Evolutionary conservation across 1,140 invertebrate genomes (phyloP).

Genomic region (Papilio xuthus): DNA sequence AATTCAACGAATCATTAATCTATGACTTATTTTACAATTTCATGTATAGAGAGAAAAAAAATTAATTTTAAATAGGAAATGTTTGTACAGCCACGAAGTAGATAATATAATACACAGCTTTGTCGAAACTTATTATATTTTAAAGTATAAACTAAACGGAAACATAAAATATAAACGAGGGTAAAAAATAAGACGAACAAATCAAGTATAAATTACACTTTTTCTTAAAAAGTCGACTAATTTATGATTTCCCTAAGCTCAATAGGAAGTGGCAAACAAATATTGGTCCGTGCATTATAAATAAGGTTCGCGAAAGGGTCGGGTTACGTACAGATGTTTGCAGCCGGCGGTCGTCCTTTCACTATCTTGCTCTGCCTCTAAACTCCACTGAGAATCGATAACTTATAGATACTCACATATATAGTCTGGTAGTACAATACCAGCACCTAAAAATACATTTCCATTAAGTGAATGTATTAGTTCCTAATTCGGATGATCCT

Average conservation of each 20-base stretch:
- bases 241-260: slow-evolving; percentile 32
- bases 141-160: not conserved
- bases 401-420: not conserved
- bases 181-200: not conserved
- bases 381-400: slow-evolving; percentile 12
- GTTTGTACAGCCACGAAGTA: too few relatives aligned
- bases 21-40: too few relatives aligned
- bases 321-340: slow-evolving; percentile 39
- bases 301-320: slow-evolving; percentile 44
- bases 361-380: not conserved
- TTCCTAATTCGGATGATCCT: too few relatives aligned
- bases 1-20: not conserved
- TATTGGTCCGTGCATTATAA: slow-evolving; percentile 43
- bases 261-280: slow-evolving; percentile 31
- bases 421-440: too few relatives aligned
- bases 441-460: too few relatives aligned
- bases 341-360: slow-evolving; percentile 24
- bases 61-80: too few relatives aligned
- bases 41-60: too few relatives aligned
- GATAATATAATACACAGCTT: too few relatives aligned
- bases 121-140: too few relatives aligned
- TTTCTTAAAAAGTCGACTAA: slow-evolving; percentile 2
- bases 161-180: not conserved
- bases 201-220: not conserved
- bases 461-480: too few relatives aligned